Evolutionary conservation across 1,140 invertebrate species (phyloP), one percentile per base, ranked within the genome.

Genomic region (Stegodyphus mimosarum): DNA sequence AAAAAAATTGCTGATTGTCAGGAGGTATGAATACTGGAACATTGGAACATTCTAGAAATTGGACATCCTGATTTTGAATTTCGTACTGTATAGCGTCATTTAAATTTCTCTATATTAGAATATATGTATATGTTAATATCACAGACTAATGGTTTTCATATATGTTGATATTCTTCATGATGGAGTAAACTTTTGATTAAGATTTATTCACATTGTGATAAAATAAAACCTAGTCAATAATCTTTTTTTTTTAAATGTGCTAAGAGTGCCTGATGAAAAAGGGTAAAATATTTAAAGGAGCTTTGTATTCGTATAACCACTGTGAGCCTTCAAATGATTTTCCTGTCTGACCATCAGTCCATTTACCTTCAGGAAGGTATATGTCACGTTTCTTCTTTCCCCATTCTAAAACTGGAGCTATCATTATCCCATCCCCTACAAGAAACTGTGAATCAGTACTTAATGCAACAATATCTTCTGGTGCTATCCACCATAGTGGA

Each of bases 351-450:
- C 93, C 93, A 67, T 90, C 90, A n/a, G 88, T 89, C 95, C 95
- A 96, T 10, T 88, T 89, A 2, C 95, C 95, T 5, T 84, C 88
- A 0, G 95, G 95, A 7, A 97, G 90, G 90, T 96, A 97, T 66
- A 97, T 93, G 88, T 96, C 93, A 10, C 96, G 91, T 11, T 89
- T 89, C 4, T 88, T 90, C 1, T 93, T 93, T 0, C 93, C 94
- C 90, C 95, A 91, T 13, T 92, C 90, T 10, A 97, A 88, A 0
- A 98, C 93, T 5, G 96, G 96, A 0, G 96, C 96, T 0, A 96
- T 94, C n/a, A 98, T 90, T n/a, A 96, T 93, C 55, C 93, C 91
- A 88, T 96, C 94, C 5, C 96, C 96, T 5, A 97, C 90, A 6
- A 98, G 90, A 89, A 94, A 98, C 90, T 97, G 88, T 5, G 90